Base-by-base conservation (phyloP, 2,113 vertebrate genomes). In the Ornithorhynchus anatinus region DNA sequence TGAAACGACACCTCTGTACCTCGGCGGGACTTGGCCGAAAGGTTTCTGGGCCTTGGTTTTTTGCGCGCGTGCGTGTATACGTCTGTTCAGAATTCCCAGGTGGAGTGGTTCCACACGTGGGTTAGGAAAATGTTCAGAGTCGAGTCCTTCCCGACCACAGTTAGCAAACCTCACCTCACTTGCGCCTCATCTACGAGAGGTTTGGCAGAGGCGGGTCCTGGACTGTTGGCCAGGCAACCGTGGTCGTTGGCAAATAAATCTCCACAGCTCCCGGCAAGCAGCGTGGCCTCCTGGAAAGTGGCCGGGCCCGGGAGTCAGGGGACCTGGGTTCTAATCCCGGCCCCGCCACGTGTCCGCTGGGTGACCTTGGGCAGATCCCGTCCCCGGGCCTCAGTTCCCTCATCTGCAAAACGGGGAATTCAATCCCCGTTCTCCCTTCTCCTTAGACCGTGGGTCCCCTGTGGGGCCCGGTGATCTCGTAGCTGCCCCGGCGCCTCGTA, bases 241-340 rank as follows among this genome's bases (percentile, higher is more conserved):
- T 64, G 82, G 84, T 83, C 80, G 59, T 86, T 79, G 43, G 75
- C 74, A 89, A 86, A 87, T 63, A 79, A 42, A 72, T 74, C 69
- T 36, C 38, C 54, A 60, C 20, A 16, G 2, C 13, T 44, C 7
- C 16, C 63, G 72, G 53, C 79, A 80, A n/a, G n/a, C n/a, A n/a
- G n/a, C n/a, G n/a, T n/a, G n/a, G n/a, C n/a, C n/a, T n/a, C n/a
- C n/a, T n/a, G n/a, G n/a, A n/a, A n/a, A n/a, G n/a, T n/a, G n/a
- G n/a, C n/a, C n/a, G n/a, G n/a, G n/a, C n/a, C n/a, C n/a, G n/a
- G n/a, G n/a, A n/a, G n/a, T n/a, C n/a, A n/a, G n/a, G n/a, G n/a
- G n/a, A n/a, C n/a, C n/a, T n/a, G n/a, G n/a, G n/a, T n/a, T n/a
- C n/a, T n/a, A n/a, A n/a, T n/a, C n/a, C n/a, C n/a, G n/a, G n/a